Percentiles rank a stretch among this genome's conserved stretches.
Evolutionary conservation across 2,888 invertebrate genomes (phyloP).

Genomic region (Bimastos eiseni): DNA sequence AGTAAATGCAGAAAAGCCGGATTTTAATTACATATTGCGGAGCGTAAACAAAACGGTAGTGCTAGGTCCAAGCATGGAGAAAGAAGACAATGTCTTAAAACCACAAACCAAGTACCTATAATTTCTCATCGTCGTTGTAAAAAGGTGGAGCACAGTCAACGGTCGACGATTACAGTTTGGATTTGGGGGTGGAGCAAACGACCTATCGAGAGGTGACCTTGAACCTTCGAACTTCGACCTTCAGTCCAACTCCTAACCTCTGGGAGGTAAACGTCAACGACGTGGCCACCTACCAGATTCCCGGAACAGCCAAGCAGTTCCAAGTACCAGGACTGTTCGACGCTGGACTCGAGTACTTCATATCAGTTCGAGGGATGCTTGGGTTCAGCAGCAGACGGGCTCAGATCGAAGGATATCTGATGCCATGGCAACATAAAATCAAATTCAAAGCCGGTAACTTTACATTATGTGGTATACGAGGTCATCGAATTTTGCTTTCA

Average conservation of each 20-base stretch:
- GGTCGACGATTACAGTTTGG: not conserved
- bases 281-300: not conserved
- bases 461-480: not conserved
- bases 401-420: not conserved
- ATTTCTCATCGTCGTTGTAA: not conserved
- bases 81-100: no score
- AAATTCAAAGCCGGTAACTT: not conserved
- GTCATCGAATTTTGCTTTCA: not conserved
- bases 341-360: not conserved
- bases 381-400: not conserved
- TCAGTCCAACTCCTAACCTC: not conserved
- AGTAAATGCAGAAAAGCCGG: no score
- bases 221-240: not conserved
- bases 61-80: no score
- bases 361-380: not conserved
- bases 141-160: not conserved
- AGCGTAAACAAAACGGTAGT: no score
- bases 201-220: not conserved
- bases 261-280: slow-evolving; percentile 1
- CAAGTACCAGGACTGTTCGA: not conserved
- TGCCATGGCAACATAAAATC: not conserved
- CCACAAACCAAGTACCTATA: no score
- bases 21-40: no score
- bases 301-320: not conserved
- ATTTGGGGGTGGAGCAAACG: not conserved